Conservation (phyloP, 2,113 vertebrate species). For the Hippocampus abdominalis region DNA sequence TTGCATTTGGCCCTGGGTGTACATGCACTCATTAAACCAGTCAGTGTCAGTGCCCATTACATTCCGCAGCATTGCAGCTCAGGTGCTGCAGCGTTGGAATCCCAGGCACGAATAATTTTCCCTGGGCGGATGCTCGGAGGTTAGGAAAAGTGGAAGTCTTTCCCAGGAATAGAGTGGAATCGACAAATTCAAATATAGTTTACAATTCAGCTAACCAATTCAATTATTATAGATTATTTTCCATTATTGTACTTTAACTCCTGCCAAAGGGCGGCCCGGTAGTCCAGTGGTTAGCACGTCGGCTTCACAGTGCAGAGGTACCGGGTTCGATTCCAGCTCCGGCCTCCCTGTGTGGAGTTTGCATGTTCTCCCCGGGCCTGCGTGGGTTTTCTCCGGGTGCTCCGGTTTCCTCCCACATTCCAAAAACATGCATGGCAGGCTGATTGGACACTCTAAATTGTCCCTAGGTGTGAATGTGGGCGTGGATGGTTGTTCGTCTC, state of each 20-base stretch:
- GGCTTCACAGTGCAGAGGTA: too few species aligned
- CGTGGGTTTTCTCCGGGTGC: too few species aligned
- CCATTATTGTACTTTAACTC: not conserved
- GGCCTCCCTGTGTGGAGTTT: too few species aligned
- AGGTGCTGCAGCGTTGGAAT: conserved; percentile 56
- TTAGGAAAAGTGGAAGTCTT: not conserved
- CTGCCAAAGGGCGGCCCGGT: too few species aligned
- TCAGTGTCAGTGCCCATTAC: conserved; percentile 61
- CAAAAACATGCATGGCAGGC: too few species aligned
- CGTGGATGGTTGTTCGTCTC: too few species aligned
- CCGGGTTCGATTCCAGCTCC: too few species aligned
- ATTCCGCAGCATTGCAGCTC: conserved; percentile 58
- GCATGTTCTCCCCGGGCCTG: too few species aligned
- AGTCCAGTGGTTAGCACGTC: too few species aligned
- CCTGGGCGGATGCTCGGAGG: not conserved
- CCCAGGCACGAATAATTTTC: conserved; percentile 6
- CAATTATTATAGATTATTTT: not conserved
- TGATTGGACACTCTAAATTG: too few species aligned
- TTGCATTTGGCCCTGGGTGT: conserved; percentile 64
- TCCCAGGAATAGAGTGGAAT: not conserved
- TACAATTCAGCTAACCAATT: not conserved
- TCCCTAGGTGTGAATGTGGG: too few species aligned
- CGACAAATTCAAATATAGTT: not conserved
- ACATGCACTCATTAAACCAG: conserved; percentile 62
- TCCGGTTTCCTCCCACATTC: too few species aligned